A percentile compares a stretch with the other conserved stretches of the same genome.
phyloP scores from a whole-genome alignment of 1,140 invertebrate genomes.

The Pseudachorutes palmiensis region DNA sequence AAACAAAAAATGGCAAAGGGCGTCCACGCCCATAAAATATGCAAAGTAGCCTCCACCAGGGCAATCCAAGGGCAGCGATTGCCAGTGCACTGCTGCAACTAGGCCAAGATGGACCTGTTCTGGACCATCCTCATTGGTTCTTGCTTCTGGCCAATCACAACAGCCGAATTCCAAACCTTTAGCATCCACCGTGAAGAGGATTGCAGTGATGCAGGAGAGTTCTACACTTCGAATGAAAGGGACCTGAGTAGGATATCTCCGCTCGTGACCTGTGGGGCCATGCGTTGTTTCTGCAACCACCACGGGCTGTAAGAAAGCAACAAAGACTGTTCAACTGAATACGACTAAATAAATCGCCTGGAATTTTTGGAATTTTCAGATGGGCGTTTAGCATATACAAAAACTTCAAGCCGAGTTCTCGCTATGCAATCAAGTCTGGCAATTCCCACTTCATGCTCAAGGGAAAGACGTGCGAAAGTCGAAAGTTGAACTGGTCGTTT shows the following conservation, averaged over 20 bases:
- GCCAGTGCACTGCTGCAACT: too few species aligned
- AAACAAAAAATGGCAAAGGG: too few species aligned
- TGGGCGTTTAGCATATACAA: background rate
- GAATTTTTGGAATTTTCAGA: slow-evolving; percentile 4
- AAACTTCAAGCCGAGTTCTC: background rate
- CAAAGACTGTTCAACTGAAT: background rate
- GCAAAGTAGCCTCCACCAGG: too few species aligned
- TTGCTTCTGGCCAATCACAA: too few species aligned
- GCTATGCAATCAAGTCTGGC: background rate
- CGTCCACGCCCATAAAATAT: too few species aligned
- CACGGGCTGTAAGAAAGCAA: slow-evolving; percentile 37
- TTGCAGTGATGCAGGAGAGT: slow-evolving; percentile 4
- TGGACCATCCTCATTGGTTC: too few species aligned
- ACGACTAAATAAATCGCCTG: background rate
- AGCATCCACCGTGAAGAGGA: slow-evolving; percentile 40
- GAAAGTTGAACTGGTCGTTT: background rate
- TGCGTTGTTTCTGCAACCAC: slow-evolving; percentile 48
- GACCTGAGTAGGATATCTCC: background rate
- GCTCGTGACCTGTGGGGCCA: slow-evolving; percentile 39
- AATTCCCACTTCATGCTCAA: background rate
- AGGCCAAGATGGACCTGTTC: too few species aligned
- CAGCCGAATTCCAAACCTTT: too few species aligned
- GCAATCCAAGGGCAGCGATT: too few species aligned
- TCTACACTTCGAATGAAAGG: slow-evolving; percentile 2
- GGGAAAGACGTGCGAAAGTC: slow-evolving; percentile 9